These are phyloP conservation scores for Spilogale gracilis DNA, from an alignment of 2,113 vertebrate genomes.

Conservation along the genomic window DNA sequence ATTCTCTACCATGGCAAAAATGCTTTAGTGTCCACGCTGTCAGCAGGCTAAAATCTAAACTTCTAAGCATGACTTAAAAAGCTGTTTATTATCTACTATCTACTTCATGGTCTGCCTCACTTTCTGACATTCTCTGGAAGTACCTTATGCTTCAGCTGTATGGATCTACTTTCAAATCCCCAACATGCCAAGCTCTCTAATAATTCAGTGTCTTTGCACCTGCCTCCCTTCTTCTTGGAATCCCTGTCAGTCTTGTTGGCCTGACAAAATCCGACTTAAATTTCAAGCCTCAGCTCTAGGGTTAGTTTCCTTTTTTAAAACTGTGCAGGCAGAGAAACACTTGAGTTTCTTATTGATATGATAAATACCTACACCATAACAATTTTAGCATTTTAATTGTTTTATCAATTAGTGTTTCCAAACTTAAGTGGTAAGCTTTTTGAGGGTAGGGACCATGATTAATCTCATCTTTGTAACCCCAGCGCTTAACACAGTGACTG, in stretches of 20 bases:
- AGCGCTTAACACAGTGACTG: background rate
- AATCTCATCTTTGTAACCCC: background rate
- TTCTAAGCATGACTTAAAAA: slow-evolving; percentile 38
- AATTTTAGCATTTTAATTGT: slow-evolving; percentile 25
- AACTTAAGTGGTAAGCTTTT: background rate
- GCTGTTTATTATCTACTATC: background rate
- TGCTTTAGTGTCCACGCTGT: background rate
- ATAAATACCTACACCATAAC: background rate
- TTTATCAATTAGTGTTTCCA: background rate
- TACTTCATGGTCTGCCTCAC: background rate
- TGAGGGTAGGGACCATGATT: background rate
- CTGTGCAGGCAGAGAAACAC: background rate
- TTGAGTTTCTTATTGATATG: background rate
- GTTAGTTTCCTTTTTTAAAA: slow-evolving; percentile 22
- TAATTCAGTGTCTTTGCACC: background rate
- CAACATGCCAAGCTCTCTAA: background rate
- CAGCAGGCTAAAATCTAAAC: slow-evolving; percentile 47
- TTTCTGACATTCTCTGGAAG: slow-evolving; percentile 38
- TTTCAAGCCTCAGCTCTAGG: slow-evolving; percentile 1
- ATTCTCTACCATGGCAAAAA: slow-evolving; percentile 21
- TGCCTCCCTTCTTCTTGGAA: slow-evolving; percentile 43
- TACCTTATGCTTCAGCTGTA: background rate
- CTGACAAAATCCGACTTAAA: slow-evolving; percentile 6
- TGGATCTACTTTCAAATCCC: slow-evolving; percentile 56
- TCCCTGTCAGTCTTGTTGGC: background rate